Evolutionary conservation across 2,888 invertebrate species (phyloP).

Genomic region (Ectemnius lituratus): DNA sequence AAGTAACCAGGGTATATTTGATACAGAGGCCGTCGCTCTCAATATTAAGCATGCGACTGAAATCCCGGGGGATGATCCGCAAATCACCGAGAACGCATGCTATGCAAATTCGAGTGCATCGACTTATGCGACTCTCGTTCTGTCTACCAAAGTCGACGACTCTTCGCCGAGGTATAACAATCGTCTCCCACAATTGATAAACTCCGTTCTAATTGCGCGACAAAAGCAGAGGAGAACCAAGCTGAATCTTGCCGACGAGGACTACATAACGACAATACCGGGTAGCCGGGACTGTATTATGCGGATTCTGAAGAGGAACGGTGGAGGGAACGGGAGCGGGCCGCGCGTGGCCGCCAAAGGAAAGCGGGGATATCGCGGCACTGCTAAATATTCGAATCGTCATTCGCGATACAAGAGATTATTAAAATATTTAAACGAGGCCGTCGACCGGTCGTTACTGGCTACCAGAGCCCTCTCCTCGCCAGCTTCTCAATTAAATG

Average conservation of each 20-base stretch:
- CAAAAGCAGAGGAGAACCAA: conserved; percentile 6
- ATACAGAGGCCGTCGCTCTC: too few relatives aligned
- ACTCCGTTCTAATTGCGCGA: conserved; percentile 33
- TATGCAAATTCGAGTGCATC: conserved; percentile 23
- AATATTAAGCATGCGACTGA: too few relatives aligned
- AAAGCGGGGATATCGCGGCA: conserved; percentile 44
- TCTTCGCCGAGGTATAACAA: neutral
- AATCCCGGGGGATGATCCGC: neutral
- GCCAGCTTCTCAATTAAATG: conserved; percentile 73
- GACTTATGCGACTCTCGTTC: conserved; percentile 18
- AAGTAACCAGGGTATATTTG: too few relatives aligned
- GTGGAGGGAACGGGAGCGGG: neutral
- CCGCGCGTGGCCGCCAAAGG: conserved; percentile 24
- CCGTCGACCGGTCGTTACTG: conserved; percentile 68
- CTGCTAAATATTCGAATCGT: conserved; percentile 68
- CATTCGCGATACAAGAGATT: conserved; percentile 71
- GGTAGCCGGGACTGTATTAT: conserved; percentile 8
- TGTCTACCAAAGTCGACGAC: neutral
- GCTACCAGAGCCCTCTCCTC: conserved; percentile 55
- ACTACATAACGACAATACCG: neutral
- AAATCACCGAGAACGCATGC: neutral
- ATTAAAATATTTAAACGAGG: conserved; percentile 73
- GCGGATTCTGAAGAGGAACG: conserved; percentile 16
- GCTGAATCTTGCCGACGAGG: conserved; percentile 2
- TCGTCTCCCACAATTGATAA: conserved; percentile 20